Evolutionary conservation across 2,797 vertebrate species (phyloP).

Genomic region (Menidia menidia): DNA sequence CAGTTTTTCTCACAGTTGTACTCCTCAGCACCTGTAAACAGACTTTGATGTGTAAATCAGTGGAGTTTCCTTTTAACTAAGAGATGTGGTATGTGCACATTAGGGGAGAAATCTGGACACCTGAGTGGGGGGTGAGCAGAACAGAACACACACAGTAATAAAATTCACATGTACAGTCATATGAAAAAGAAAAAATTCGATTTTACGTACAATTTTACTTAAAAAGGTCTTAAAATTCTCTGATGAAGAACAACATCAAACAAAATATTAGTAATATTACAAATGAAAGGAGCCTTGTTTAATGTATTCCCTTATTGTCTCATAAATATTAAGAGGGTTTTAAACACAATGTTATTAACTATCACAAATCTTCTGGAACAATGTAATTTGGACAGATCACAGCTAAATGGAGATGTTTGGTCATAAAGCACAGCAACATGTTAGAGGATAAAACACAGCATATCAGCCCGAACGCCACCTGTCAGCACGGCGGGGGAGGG

Average conservation of each 20-base stretch:
- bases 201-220: not conserved
- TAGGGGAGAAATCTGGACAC: conserved; percentile 8
- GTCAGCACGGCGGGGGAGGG: too few species aligned
- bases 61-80: conserved; percentile 4
- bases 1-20: conserved; percentile 10
- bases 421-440: too few species aligned
- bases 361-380: too few species aligned
- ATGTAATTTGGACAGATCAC: too few species aligned
- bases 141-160: conserved; percentile 3
- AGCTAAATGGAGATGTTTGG: too few species aligned
- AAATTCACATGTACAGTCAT: not conserved
- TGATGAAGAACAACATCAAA: not conserved
- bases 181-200: not conserved
- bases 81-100: not conserved
- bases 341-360: too few species aligned
- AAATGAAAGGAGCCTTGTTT: too few species aligned
- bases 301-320: too few species aligned
- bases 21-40: conserved; percentile 32
- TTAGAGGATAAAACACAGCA: too few species aligned
- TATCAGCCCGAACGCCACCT: too few species aligned
- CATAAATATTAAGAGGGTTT: not conserved
- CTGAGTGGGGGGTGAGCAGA: conserved; percentile 2
- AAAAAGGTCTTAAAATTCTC: not conserved
- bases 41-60: conserved; percentile 33
- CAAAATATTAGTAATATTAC: too few species aligned